phyloP scores from a whole-genome alignment of 2,888 invertebrate species.

The Syrista parreyssii region DNA sequence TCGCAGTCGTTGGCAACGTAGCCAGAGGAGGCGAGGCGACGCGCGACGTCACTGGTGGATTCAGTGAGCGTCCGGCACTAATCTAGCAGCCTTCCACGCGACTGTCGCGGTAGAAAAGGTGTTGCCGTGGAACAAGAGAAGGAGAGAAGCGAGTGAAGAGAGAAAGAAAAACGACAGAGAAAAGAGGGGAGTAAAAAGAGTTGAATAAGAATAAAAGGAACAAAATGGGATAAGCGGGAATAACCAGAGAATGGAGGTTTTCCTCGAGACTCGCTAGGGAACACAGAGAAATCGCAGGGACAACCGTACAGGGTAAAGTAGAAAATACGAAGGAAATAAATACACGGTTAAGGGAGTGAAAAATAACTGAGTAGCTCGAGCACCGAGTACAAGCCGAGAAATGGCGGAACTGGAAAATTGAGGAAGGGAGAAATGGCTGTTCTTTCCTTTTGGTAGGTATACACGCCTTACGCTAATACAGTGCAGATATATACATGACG shows the following conservation, averaged over 20 bases:
- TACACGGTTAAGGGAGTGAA: constrained; percentile 1
- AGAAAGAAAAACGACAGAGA: not conserved
- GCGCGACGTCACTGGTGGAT: constrained; percentile 6
- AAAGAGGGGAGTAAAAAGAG: not conserved
- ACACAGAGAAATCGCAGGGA: not conserved
- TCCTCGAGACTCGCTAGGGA: not conserved
- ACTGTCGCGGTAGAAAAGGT: constrained; percentile 44
- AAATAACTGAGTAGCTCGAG: not conserved
- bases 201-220: not conserved
- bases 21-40: not conserved
- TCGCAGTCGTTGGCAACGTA: constrained; percentile 34
- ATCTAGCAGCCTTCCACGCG: constrained; percentile 24
- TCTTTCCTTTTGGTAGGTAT: not conserved
- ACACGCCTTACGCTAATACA: not conserved
- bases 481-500: not conserved
- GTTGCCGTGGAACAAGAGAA: constrained; percentile 35
- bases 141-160: constrained; percentile 23
- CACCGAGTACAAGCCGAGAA: not conserved
- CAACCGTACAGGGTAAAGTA: not conserved
- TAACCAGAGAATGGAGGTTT: not conserved
- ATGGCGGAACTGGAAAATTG: not conserved
- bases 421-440: not conserved
- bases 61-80: constrained; percentile 21
- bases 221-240: not conserved
- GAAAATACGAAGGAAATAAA: constrained; percentile 4